Base-by-base conservation (phyloP, 2,113 vertebrate genomes). In the Perca flavescens region DNA sequence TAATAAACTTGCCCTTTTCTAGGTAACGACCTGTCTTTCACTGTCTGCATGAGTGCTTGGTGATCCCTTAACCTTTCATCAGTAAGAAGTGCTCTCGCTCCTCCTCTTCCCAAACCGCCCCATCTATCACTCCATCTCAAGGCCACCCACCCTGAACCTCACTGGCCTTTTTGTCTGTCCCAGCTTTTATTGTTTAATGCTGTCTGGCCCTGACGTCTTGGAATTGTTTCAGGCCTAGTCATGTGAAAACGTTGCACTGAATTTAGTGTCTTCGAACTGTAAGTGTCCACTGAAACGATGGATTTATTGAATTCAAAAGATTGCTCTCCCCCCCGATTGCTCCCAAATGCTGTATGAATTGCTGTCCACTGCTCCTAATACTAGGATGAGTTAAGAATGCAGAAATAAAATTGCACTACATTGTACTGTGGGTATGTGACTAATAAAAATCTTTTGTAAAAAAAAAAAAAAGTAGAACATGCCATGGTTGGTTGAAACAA, bases 1-100 rank as follows among this genome's bases (percentile, higher is more conserved):
- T 94, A 94, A 94, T 94, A 94, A 94, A 95, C 91, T 87, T 87
- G 92, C 86, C 94, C 94, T 95, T 94, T 94, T 84, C 80, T 16
- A 58, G 50, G 82, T 94, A 95, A 94, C 92, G 89, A 91, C 91
- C 90, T 94, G 91, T 92, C 89, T 93, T 46, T 90, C 83, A 89
- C 83, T 77, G 88, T 78, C 89, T 87, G 65, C 86, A 79, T 83
- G 92, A 88, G 75, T 5, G 50, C 89, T 53, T 15, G 47, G 86
- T 82, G 89, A 93, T 91, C 91, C 89, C 83, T 73, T 92, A 91
- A 94, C 94, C 94, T 94, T 95, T 94, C 79, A 88, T 93, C 89
- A 80, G 83, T 67, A 84, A 88, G 75, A 82, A 82, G 62, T 60
- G 73, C 63, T 81, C 78, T 79, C 54, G 56, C 86, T 90, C 72